Evolutionary conservation across 2,797 vertebrate genomes (phyloP).

Genomic region (Enteromius argenteus): DNA sequence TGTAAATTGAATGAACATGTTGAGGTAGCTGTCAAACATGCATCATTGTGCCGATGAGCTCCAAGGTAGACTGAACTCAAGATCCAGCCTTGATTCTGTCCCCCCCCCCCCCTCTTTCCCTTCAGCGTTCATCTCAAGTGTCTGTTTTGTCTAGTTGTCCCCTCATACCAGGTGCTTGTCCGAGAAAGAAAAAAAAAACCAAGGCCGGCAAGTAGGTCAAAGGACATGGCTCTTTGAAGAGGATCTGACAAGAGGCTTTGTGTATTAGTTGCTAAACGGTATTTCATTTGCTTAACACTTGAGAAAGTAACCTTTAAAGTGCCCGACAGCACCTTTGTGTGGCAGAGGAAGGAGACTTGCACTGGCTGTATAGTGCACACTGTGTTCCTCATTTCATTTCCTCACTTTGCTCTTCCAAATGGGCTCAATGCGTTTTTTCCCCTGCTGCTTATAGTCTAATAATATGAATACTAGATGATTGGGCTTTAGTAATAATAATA

Average conservation of each 20-base stretch:
- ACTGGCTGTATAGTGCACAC: constrained; percentile 23
- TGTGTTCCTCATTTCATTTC: constrained; percentile 16
- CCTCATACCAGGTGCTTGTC: constrained; percentile 81
- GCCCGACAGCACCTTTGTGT: constrained; percentile 66
- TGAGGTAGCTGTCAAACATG: background rate
- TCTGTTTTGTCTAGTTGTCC: constrained; percentile 92
- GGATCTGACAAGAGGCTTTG: constrained; percentile 79
- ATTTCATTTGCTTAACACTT: constrained; percentile 79
- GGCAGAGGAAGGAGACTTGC: constrained; percentile 40
- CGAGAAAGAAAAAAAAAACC: constrained; percentile 72
- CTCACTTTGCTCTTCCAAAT: background rate
- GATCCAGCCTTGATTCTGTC: constrained; percentile 73
- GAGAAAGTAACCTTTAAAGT: constrained; percentile 79
- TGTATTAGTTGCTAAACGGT: constrained; percentile 82
- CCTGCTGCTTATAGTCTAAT: background rate
- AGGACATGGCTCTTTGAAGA: constrained; percentile 88
- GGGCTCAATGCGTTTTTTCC: background rate
- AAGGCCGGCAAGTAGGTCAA: constrained; percentile 84
- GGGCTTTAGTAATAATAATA: background rate
- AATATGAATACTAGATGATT: background rate
- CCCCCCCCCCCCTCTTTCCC: constrained; percentile 74
- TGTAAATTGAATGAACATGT: constrained; percentile 12
- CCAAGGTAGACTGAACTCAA: constrained; percentile 69
- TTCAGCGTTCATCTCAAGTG: constrained; percentile 78
- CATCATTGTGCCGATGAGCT: constrained; percentile 14